Evolutionary conservation across 2,888 invertebrate species (phyloP), one percentile per base, ranked within the genome.

Genomic region (Heteropelma amictum): DNA sequence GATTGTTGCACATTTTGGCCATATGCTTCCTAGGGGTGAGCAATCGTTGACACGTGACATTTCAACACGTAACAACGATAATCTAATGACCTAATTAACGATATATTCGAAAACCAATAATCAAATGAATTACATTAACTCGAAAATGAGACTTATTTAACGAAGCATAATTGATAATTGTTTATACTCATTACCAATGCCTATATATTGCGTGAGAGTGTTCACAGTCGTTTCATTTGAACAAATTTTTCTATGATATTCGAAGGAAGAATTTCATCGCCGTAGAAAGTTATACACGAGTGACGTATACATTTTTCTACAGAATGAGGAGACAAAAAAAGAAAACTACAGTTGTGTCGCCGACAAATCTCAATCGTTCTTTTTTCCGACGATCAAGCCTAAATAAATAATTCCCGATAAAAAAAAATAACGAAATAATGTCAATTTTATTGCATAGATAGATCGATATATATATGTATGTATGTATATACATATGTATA

Each of bases 371-470:
- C 14, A 14, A 30, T 42, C 42, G 12, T n/a, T 38, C 68, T 61
- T 68, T 26, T 21, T 28, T 54, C 45, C 19, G n/a, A 65, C 42
- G 33, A 38, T 68, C 14, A 19, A 74, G 51, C 67, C 60, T 54
- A 68, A 40, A 33, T 45, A n/a, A 68, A 73, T 64, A 33, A 76
- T 73, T 76, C 58, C 60, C 54, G 68, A 75, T 71, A 63, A 75
- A 70, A 67, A 72, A 70, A 40, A 33, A 65, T 68, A 71, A 65
- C 56, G 64, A 60, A 74, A 73, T 23, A 33, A 76, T 40, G 71
- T 76, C 77, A 73, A 77, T 73, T 71, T 74, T 28, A 71, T 58
- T 67, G 45, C 6, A 70, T 67, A 65, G 51, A 74, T 72, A 65
- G 61, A 67, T 67, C 40, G 51, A 67, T 70, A 60, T 65, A 51